Percentiles rank a stretch among this genome's conserved stretches.
These are phyloP conservation scores for Luidia sarsii DNA, from an alignment of 53 echinoderm and acorn worm species.

Conservation along the genomic window DNA sequence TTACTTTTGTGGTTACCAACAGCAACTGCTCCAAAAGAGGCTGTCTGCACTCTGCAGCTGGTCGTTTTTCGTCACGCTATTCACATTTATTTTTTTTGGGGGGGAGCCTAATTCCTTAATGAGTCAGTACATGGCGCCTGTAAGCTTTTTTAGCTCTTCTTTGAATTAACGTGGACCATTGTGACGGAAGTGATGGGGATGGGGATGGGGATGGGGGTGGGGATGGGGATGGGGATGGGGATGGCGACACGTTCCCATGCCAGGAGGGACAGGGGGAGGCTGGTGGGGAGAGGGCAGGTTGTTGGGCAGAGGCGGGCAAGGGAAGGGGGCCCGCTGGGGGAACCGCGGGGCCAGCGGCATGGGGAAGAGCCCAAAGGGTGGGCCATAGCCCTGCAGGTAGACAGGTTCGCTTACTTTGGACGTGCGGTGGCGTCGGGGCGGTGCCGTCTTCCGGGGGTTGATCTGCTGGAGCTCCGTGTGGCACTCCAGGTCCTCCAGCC, in stretches of 20 bases:
- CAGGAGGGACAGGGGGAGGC: constrained; percentile 13
- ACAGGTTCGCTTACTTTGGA: constrained; percentile 92
- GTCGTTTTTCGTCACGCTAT: too few relatives aligned
- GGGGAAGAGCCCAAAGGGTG: constrained; percentile 59
- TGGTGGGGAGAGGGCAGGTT: not conserved
- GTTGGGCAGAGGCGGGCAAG: constrained; percentile 12
- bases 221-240: not conserved
- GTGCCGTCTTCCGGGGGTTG: constrained; percentile 33
- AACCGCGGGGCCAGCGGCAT: constrained; percentile 42
- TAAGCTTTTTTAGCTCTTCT: too few relatives aligned
- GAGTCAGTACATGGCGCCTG: too few relatives aligned
- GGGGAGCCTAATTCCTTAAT: too few relatives aligned
- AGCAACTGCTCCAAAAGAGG: too few relatives aligned
- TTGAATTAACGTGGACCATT: constrained; percentile 31
- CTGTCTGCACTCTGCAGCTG: too few relatives aligned
- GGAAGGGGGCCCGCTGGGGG: constrained; percentile 21
- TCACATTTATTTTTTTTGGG: too few relatives aligned
- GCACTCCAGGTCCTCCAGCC: constrained; percentile 92
- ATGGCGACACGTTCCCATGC: too few relatives aligned
- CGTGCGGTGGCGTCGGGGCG: constrained; percentile 77
- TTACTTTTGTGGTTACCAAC: too few relatives aligned
- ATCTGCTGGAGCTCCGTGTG: constrained; percentile 71
- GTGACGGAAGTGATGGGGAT: constrained; percentile 28
- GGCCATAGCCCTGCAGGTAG: constrained; percentile 62
- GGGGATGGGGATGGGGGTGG: constrained; percentile 1